These are phyloP conservation scores for Cosmorhoe ocellata DNA, from an alignment of 2,888 invertebrate species.

Conservation along the genomic window DNA sequence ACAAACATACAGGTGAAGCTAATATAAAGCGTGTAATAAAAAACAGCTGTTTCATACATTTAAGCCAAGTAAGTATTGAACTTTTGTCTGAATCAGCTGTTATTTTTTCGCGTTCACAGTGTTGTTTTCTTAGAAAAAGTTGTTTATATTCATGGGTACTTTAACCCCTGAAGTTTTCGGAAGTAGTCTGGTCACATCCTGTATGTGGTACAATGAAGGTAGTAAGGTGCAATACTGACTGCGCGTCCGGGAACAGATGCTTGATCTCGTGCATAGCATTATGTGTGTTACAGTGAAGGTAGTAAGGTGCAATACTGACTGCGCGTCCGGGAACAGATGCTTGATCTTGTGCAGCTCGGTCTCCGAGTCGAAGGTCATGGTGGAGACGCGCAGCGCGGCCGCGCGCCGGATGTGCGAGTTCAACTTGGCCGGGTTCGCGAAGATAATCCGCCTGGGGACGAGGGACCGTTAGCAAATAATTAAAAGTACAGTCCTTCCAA, in stretches of 20 bases:
- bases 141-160: too few species aligned
- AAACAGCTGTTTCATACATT: too few species aligned
- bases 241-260: constrained; percentile 89
- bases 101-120: too few species aligned
- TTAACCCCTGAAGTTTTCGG: too few species aligned
- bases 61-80: too few species aligned
- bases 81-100: too few species aligned
- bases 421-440: constrained; percentile 98
- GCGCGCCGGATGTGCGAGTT: constrained; percentile 94
- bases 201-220: neutral
- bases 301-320: constrained; percentile 75
- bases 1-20: too few species aligned
- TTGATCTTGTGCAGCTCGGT: constrained; percentile 95
- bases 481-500: too few species aligned
- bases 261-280: constrained; percentile 92
- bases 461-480: too few species aligned
- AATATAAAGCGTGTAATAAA: too few species aligned
- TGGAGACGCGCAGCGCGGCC: constrained; percentile 86
- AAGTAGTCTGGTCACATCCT: too few species aligned
- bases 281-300: neutral
- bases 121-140: too few species aligned
- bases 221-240: constrained; percentile 75
- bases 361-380: constrained; percentile 97
- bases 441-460: constrained; percentile 89
- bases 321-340: constrained; percentile 89